Base-by-base conservation (phyloP, 2,797 vertebrate species). In the Apodemus agrarius region DNA sequence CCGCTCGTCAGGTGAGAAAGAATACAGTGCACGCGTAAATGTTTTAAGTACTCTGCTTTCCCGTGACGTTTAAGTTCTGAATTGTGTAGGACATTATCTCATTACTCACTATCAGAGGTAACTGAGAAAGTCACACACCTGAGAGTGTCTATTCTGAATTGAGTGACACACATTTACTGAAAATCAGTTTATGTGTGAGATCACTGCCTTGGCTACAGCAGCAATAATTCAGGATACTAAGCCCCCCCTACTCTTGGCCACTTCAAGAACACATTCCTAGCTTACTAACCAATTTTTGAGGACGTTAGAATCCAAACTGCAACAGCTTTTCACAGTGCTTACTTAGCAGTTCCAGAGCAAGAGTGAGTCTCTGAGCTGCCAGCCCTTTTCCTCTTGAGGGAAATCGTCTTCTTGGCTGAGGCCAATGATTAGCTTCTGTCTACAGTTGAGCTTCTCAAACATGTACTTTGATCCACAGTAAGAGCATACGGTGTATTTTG, bases 1-100 rank as follows among this genome's bases (percentile, higher is more conserved):
- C 98, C 0, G 99, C 99, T 79, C 99, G 98, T 65, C 98, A 99
- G 98, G 99, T 99, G 93, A 99, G 99, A 54, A 61, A 98, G 99
- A 59, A 61, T 31, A 22, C 12, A 14, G 37, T 17, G 1, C 13
- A 46, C 19, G 67, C 0, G 26, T 34, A 43, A 46, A 86, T 43
- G 19, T 8, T 83, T 74, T 37, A 13, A 57, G 9, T 17, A n/a
- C 8, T 22, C 91, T 61, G 19, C 34, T 34, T 94, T 74, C 43
- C 21, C 2, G 0, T 2, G 52, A 72, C 19, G 49, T 81, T 59
- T 16, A 78, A 54, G 29, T 80, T 88, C 49, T 57, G 57, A 95
- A 84, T 76, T 67, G 40, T 89, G 52, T 85, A 34, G 37, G 46
- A 69, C n/a, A 43, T 52, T 80, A 40, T 85, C 57, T 78, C 17